A percentile compares a stretch with the other conserved stretches of the same genome.
Conservation (phyloP, 2,113 vertebrate genomes). For the Periophthalmus modestus region DNA sequence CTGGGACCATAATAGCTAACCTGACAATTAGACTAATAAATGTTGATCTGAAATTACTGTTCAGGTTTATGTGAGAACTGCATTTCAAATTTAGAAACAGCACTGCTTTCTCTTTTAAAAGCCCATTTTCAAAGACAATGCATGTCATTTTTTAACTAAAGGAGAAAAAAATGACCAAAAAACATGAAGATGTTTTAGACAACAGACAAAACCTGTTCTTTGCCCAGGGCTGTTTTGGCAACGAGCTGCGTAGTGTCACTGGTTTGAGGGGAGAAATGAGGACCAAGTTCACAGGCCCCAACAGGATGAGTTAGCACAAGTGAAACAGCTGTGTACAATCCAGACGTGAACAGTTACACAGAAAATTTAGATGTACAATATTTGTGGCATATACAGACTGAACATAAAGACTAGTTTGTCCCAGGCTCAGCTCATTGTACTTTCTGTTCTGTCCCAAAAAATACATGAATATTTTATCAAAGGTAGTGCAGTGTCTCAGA, state of each 20-base stretch:
- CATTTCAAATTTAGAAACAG: too few relatives aligned
- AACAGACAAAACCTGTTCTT: conserved; percentile 21
- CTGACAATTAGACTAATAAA: conserved; percentile 33
- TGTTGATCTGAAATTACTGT: neutral
- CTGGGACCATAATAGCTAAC: conserved; percentile 44
- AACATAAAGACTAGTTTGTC: conserved; percentile 26
- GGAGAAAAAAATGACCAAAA: neutral
- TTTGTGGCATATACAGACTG: conserved; percentile 48
- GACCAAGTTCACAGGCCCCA: conserved; percentile 35
- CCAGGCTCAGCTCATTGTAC: conserved; percentile 19
- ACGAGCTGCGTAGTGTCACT: conserved; percentile 22
- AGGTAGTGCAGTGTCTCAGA: conserved; percentile 22
- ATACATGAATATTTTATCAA: conserved; percentile 29
- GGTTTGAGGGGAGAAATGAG: conserved; percentile 20
- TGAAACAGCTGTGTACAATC: conserved; percentile 48
- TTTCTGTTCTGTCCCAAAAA: conserved; percentile 23
- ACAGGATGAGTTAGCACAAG: conserved; percentile 25
- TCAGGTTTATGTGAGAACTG: too few relatives aligned
- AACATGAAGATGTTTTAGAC: conserved; percentile 18
- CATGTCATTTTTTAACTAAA: neutral
- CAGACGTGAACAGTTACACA: neutral
- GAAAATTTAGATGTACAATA: conserved; percentile 20
- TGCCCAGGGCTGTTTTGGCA: conserved; percentile 38
- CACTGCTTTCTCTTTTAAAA: neutral
- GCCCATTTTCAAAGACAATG: neutral